Percentiles rank a stretch among this genome's conserved stretches.
These are phyloP conservation scores for Phaedon cochleariae DNA, from an alignment of 2,888 invertebrate species.

Conservation along the genomic window DNA sequence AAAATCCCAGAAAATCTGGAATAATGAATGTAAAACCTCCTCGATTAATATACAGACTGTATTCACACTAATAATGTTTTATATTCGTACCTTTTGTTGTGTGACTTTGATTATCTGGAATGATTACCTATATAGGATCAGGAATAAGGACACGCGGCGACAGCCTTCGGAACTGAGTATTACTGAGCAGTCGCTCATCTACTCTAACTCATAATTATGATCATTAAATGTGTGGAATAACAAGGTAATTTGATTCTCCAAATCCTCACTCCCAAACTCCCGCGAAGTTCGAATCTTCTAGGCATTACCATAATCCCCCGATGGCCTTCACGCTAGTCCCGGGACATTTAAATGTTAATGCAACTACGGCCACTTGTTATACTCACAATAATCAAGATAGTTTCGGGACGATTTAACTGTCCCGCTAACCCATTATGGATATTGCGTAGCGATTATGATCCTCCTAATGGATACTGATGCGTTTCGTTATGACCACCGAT, in stretches of 20 bases:
- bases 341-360: conserved; percentile 54
- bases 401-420: conserved; percentile 51
- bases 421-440: conserved; percentile 46
- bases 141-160: too few species aligned
- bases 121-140: too few species aligned
- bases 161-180: too few species aligned
- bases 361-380: conserved; percentile 48
- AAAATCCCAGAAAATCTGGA: too few species aligned
- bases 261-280: neutral
- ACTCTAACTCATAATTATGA: neutral
- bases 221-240: neutral
- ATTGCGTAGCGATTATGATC: conserved; percentile 44
- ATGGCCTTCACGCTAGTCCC: conserved; percentile 32
- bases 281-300: conserved; percentile 46
- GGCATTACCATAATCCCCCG: conserved; percentile 52
- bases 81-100: too few species aligned
- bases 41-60: too few species aligned
- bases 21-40: too few species aligned
- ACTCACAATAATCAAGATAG: conserved; percentile 55
- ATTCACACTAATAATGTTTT: too few species aligned
- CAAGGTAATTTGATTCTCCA: neutral
- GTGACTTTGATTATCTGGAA: too few species aligned
- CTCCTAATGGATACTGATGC: conserved; percentile 45
- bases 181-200: too few species aligned
- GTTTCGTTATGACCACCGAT: conserved; percentile 29